Percentiles rank a stretch among this genome's conserved stretches.
phyloP scores from a whole-genome alignment of 2,888 invertebrate genomes.

The Apodemia duryi region DNA sequence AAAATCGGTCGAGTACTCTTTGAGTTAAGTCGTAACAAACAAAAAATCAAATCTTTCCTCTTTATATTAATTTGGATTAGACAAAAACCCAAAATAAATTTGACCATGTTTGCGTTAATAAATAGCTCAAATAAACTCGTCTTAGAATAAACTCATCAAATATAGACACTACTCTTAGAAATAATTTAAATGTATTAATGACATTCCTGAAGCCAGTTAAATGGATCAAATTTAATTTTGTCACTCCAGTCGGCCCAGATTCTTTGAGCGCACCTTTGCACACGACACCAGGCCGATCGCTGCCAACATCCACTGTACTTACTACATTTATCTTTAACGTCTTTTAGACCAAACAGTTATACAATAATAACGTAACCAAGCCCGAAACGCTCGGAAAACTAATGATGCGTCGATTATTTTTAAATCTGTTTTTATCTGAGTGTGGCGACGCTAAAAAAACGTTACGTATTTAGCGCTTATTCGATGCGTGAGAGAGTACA shows the following conservation, averaged over 20 bases:
- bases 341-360: constrained; percentile 49
- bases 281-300: constrained; percentile 66
- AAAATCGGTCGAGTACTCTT: too few relatives aligned
- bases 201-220: constrained; percentile 65
- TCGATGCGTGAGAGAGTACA: too few relatives aligned
- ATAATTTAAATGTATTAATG: constrained; percentile 30
- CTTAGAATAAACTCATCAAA: constrained; percentile 34
- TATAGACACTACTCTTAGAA: neutral
- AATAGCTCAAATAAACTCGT: too few relatives aligned
- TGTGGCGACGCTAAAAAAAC: too few relatives aligned
- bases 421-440: too few relatives aligned
- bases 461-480: too few relatives aligned
- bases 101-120: too few relatives aligned
- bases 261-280: constrained; percentile 66
- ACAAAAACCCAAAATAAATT: too few relatives aligned
- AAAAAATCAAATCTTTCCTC: too few relatives aligned
- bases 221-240: constrained; percentile 75
- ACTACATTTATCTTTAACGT: constrained; percentile 62
- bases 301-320: constrained; percentile 59
- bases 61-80: too few relatives aligned
- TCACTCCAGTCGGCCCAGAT: constrained; percentile 77
- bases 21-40: too few relatives aligned
- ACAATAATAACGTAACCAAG: constrained; percentile 27
- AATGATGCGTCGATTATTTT: neutral
- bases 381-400: constrained; percentile 3